Evolutionary conservation across 2,113 vertebrate species (phyloP).

Genomic region (Cochlearius cochlearius): DNA sequence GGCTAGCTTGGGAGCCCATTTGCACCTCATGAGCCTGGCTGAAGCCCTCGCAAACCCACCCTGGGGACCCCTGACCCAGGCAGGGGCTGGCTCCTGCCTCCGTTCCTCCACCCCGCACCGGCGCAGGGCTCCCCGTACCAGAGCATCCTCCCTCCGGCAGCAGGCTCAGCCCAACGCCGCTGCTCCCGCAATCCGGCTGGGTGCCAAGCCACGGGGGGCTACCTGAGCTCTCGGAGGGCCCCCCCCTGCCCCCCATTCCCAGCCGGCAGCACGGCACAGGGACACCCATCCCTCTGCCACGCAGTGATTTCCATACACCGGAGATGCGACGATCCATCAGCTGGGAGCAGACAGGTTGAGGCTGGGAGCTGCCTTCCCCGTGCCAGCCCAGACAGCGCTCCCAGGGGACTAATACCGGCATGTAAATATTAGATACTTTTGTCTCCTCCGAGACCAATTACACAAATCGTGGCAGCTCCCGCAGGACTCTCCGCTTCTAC

Average conservation of each 20-base stretch:
- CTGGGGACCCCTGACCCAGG: not conserved
- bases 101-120: not conserved
- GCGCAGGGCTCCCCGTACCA: not conserved
- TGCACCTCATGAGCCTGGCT: fast-evolving
- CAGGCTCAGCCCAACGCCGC: not conserved
- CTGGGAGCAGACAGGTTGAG: not conserved
- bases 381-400: constrained; percentile 62
- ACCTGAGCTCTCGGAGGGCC: not conserved
- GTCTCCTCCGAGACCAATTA: constrained; percentile 82
- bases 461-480: constrained; percentile 77
- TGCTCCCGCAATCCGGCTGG: not conserved
- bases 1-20: not conserved
- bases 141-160: not conserved
- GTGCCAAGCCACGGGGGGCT: not conserved
- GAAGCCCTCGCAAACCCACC: not conserved
- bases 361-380: constrained; percentile 17
- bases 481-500: constrained; percentile 72
- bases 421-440: constrained; percentile 80
- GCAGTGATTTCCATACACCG: not conserved
- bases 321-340: not conserved
- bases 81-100: not conserved
- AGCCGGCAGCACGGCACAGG: fast-evolving
- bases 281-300: not conserved
- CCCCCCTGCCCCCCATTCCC: not conserved
- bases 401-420: constrained; percentile 69